These are phyloP conservation scores for Perizoma affinitatum DNA, from an alignment of 2,888 invertebrate genomes.

Conservation along the genomic window DNA sequence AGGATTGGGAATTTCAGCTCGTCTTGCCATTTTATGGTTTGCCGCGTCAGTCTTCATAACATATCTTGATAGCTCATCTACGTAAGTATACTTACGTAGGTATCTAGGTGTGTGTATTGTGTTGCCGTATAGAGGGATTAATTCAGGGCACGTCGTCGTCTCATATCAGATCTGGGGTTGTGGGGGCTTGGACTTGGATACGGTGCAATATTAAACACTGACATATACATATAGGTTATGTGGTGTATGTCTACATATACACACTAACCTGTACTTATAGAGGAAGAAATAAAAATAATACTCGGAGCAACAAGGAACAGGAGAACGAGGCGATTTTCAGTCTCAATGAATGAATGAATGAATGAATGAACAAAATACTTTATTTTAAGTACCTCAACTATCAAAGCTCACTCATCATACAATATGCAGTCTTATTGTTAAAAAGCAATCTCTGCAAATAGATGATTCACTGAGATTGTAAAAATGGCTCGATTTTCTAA, in stretches of 20 bases:
- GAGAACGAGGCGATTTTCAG: background rate
- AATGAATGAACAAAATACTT: too few relatives aligned
- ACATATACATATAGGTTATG: background rate
- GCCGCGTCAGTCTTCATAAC: too few relatives aligned
- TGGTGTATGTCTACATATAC: background rate
- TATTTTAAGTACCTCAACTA: too few relatives aligned
- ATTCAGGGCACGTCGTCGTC: conserved; percentile 74
- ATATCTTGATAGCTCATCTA: background rate
- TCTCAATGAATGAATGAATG: background rate
- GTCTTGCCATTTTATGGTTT: too few relatives aligned
- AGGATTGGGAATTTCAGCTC: too few relatives aligned
- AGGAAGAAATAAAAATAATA: background rate
- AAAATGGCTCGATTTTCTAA: too few relatives aligned
- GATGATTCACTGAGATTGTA: too few relatives aligned
- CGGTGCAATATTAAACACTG: conserved; percentile 41
- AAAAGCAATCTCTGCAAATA: too few relatives aligned
- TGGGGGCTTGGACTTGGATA: conserved; percentile 62
- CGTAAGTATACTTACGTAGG: conserved; percentile 1
- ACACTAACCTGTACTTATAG: background rate
- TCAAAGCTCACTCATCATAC: too few relatives aligned
- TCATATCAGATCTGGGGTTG: conserved; percentile 76
- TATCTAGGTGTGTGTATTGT: conserved; percentile 52
- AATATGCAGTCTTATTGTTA: too few relatives aligned
- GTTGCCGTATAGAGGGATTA: conserved; percentile 74
- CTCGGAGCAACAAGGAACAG: background rate